Percentiles rank a stretch among this genome's conserved stretches.
Evolutionary conservation across 2,797 vertebrate genomes (phyloP).

Genomic region (Gambelia wislizenii): DNA sequence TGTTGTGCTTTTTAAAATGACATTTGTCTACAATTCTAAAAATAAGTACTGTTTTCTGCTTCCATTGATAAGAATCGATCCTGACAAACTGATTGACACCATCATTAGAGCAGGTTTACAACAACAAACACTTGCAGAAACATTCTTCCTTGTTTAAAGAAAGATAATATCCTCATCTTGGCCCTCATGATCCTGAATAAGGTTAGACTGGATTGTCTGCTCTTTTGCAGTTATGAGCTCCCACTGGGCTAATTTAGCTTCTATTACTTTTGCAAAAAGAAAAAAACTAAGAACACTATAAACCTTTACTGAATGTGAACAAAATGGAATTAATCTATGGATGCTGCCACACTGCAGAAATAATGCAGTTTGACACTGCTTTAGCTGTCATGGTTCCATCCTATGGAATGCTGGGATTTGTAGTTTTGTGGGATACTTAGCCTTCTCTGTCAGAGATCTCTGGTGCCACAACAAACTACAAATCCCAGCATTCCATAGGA

Average conservation of each 20-base stretch:
- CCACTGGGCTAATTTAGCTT: background rate
- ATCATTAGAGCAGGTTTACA: background rate
- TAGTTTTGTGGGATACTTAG: too few relatives aligned
- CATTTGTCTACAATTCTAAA: background rate
- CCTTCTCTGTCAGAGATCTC: too few relatives aligned
- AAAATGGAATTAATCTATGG: background rate
- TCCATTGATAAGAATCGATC: background rate
- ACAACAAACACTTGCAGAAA: background rate
- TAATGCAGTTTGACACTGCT: too few relatives aligned
- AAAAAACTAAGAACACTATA: background rate
- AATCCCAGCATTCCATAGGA: too few relatives aligned
- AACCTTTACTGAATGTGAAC: background rate
- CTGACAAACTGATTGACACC: background rate
- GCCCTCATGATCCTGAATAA: background rate
- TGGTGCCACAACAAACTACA: too few relatives aligned
- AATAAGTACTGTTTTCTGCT: background rate
- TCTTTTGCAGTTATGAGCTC: background rate
- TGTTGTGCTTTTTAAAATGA: background rate
- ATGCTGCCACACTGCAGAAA: too few relatives aligned
- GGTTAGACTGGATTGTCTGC: background rate
- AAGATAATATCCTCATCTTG: background rate
- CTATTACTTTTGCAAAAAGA: background rate
- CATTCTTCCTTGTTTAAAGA: background rate
- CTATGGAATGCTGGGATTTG: too few relatives aligned
- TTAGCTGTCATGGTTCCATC: too few relatives aligned